phyloP scores from a whole-genome alignment of 2,797 vertebrate species.

The Gobionotothen gibberifrons region DNA sequence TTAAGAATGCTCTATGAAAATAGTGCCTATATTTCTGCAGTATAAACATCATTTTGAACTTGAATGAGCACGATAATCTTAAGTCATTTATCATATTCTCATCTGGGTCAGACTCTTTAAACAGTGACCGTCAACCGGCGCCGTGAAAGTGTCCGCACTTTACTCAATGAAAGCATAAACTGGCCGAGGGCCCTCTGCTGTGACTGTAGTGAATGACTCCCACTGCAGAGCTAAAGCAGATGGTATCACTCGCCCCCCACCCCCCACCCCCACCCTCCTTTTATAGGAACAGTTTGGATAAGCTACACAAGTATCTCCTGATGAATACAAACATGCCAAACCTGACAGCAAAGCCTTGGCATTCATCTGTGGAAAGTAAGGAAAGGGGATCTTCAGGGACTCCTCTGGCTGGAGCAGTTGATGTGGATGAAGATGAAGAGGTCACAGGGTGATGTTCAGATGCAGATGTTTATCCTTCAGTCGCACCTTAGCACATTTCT shows the following conservation, averaged over 20 bases:
- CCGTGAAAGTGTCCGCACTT: conserved; percentile 16
- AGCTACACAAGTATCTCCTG: conserved; percentile 68
- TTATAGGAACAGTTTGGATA: conserved; percentile 64
- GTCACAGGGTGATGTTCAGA: conserved; percentile 22
- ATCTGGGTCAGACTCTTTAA: conserved; percentile 25
- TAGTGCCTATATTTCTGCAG: not conserved
- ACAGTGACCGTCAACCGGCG: not conserved
- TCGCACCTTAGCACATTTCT: conserved; percentile 30
- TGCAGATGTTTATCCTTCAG: conserved; percentile 43
- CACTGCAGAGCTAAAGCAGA: conserved; percentile 69
- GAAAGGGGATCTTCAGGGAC: conserved; percentile 31
- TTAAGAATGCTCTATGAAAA: not conserved
- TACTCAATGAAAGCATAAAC: conserved; percentile 38
- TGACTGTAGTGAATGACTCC: conserved; percentile 33
- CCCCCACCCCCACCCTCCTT: conserved; percentile 2
- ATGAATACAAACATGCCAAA: conserved; percentile 69
- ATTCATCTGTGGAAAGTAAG: conserved; percentile 34
- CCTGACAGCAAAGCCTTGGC: conserved; percentile 44
- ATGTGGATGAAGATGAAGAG: conserved; percentile 49
- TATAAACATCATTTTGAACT: not conserved
- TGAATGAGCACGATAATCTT: not conserved
- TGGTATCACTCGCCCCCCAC: conserved; percentile 72
- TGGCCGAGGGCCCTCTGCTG: conserved; percentile 29
- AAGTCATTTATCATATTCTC: conserved; percentile 24
- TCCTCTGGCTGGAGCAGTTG: conserved; percentile 44